Conservation (phyloP, 2,113 vertebrate species). For the Eleginops maclovinus region DNA sequence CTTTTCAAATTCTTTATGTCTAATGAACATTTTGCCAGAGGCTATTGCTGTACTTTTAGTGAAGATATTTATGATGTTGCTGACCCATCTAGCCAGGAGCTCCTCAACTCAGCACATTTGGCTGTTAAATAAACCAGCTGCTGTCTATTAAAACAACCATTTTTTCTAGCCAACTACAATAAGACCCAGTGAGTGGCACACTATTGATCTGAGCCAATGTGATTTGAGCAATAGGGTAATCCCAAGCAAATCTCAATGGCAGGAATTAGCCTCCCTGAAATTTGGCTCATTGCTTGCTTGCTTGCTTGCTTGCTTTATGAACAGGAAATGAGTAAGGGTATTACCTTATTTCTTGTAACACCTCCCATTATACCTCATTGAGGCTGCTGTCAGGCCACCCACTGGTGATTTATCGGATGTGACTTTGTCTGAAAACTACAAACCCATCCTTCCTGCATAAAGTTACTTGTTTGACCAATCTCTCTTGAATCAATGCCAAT, state of each 20-base stretch:
- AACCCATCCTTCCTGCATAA: slow-evolving; percentile 37
- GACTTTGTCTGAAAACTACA: slow-evolving; percentile 18
- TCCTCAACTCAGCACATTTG: slow-evolving; percentile 11
- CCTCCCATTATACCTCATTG: slow-evolving; percentile 36
- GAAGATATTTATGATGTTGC: slow-evolving; percentile 27
- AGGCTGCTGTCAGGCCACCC: slow-evolving; percentile 29
- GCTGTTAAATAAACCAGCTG: slow-evolving; percentile 50
- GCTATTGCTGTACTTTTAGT: background rate
- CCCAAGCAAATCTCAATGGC: background rate
- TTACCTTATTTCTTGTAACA: slow-evolving; percentile 66
- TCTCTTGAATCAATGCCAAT: background rate
- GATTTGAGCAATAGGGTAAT: slow-evolving; percentile 36
- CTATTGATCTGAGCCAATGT: slow-evolving; percentile 28
- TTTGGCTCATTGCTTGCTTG: slow-evolving; percentile 14
- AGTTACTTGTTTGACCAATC: background rate
- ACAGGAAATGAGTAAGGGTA: slow-evolving; percentile 57
- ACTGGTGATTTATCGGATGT: slow-evolving; percentile 45
- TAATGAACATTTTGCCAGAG: slow-evolving; percentile 6
- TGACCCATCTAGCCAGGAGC: background rate
- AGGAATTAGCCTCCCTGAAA: background rate
- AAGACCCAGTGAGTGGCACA: slow-evolving; percentile 51
- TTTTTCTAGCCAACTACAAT: slow-evolving; percentile 48
- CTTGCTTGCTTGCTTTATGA: slow-evolving; percentile 23
- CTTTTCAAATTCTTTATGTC: background rate
- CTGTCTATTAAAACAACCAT: slow-evolving; percentile 49